Conservation (phyloP, 2,888 invertebrate genomes). For the Cryptus armator region DNA sequence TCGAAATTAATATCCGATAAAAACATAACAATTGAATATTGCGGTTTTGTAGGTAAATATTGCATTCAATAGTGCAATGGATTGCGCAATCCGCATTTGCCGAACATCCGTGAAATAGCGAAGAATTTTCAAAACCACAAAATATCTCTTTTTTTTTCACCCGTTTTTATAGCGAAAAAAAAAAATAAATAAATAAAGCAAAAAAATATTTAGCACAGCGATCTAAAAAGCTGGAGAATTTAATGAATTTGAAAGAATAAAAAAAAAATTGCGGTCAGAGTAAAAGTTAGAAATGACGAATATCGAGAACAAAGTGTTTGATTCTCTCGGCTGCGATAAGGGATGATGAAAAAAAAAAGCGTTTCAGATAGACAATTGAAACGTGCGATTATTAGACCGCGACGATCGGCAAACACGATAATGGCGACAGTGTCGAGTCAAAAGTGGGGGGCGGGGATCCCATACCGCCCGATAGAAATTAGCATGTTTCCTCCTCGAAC, state of each 20-base stretch:
- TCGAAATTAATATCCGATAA: too few relatives aligned
- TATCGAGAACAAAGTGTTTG: conserved; percentile 12
- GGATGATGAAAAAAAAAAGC: conserved; percentile 50
- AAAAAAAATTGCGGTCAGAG: not conserved
- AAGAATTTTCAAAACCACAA: too few relatives aligned
- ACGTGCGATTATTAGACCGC: conserved; percentile 72
- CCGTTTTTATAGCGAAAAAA: too few relatives aligned
- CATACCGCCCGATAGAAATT: conserved; percentile 73
- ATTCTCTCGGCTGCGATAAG: conserved; percentile 45
- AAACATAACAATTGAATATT: too few relatives aligned
- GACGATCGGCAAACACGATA: conserved; percentile 72
- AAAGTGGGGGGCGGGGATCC: conserved; percentile 59
- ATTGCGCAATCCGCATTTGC: too few relatives aligned
- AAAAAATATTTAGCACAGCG: too few relatives aligned
- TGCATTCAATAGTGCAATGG: too few relatives aligned
- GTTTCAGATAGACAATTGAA: conserved; percentile 63
- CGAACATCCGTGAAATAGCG: too few relatives aligned
- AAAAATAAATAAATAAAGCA: too few relatives aligned
- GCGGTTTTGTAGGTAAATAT: too few relatives aligned
- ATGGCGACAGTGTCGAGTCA: conserved; percentile 71
- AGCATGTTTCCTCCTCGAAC: conserved; percentile 75
- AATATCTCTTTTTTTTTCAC: too few relatives aligned
- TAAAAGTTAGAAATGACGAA: not conserved
- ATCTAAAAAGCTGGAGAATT: too few relatives aligned
- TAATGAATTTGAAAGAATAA: not conserved